Conservation (phyloP, 2,888 invertebrate genomes). For the Leucozona laternaria region DNA sequence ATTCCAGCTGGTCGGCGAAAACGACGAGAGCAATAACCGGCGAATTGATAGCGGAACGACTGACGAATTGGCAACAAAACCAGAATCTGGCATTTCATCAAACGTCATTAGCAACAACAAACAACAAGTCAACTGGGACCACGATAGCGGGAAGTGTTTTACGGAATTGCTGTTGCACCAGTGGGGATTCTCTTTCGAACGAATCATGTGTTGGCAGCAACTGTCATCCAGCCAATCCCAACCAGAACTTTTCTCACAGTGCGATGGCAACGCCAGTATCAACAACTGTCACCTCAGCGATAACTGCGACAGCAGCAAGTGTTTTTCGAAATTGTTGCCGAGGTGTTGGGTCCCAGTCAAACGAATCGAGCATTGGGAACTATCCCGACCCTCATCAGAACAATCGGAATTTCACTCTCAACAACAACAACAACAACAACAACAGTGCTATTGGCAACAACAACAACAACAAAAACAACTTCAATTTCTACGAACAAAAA, state of each 20-base stretch:
- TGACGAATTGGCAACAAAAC: constrained; percentile 39
- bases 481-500: constrained; percentile 72
- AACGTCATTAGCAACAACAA: constrained; percentile 70
- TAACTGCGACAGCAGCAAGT: constrained; percentile 78
- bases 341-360: constrained; percentile 76
- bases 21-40: constrained; percentile 29
- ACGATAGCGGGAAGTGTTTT: constrained; percentile 79
- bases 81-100: constrained; percentile 42
- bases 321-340: constrained; percentile 81
- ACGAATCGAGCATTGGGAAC: constrained; percentile 77
- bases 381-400: constrained; percentile 48
- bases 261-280: constrained; percentile 42
- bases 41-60: constrained; percentile 23
- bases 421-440: constrained; percentile 43
- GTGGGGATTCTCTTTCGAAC: constrained; percentile 54
- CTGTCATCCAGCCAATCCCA: constrained; percentile 18
- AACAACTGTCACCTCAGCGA: constrained; percentile 46
- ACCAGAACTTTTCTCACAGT: constrained; percentile 22
- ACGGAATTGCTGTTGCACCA: constrained; percentile 80
- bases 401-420: constrained; percentile 54
- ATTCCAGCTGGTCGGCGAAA: constrained; percentile 49
- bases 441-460: constrained; percentile 41
- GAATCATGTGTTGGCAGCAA: constrained; percentile 62
- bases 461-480: constrained; percentile 68
- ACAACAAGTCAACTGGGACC: constrained; percentile 60